phyloP scores from a whole-genome alignment of 2,113 vertebrate genomes.

The Oryzias celebensis region DNA sequence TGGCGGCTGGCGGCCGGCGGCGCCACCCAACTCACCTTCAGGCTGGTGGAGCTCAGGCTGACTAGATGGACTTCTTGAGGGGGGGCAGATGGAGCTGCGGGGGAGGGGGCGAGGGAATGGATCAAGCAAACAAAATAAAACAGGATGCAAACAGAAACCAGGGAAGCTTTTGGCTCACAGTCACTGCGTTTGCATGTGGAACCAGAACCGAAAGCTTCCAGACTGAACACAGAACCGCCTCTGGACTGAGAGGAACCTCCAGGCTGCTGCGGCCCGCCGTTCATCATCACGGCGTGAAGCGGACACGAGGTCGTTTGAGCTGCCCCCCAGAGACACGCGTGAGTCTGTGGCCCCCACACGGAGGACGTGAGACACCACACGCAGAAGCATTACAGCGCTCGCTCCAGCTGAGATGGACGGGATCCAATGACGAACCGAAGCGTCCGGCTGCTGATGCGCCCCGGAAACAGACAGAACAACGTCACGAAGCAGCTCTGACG shows the following conservation, averaged over 20 bases:
- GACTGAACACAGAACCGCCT: slow-evolving; percentile 63
- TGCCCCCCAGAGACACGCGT: too few species aligned
- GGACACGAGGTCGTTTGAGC: not conserved
- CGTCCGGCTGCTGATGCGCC: too few species aligned
- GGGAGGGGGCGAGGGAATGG: slow-evolving; percentile 74
- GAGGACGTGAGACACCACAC: too few species aligned
- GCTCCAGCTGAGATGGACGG: too few species aligned
- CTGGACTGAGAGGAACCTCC: slow-evolving; percentile 59
- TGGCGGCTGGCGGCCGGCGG: slow-evolving; percentile 93
- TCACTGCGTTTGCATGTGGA: not conserved
- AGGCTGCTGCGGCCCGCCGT: slow-evolving; percentile 7
- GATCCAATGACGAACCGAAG: too few species aligned
- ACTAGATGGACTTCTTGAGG: slow-evolving; percentile 92
- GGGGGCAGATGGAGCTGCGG: slow-evolving; percentile 93
- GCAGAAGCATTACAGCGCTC: too few species aligned
- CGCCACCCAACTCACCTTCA: slow-evolving; percentile 99
- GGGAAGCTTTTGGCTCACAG: slow-evolving; percentile 54
- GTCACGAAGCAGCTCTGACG: too few species aligned
- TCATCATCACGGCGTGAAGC: slow-evolving; percentile 25
- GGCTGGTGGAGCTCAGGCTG: slow-evolving; percentile 92
- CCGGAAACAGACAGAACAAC: too few species aligned
- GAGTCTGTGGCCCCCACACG: too few species aligned
- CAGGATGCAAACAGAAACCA: slow-evolving; percentile 52
- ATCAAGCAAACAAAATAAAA: slow-evolving; percentile 82
- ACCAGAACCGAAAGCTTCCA: slow-evolving; percentile 56